Base-by-base conservation (phyloP, 2,113 vertebrate genomes). In the Anarhynchus alexandrinus region DNA sequence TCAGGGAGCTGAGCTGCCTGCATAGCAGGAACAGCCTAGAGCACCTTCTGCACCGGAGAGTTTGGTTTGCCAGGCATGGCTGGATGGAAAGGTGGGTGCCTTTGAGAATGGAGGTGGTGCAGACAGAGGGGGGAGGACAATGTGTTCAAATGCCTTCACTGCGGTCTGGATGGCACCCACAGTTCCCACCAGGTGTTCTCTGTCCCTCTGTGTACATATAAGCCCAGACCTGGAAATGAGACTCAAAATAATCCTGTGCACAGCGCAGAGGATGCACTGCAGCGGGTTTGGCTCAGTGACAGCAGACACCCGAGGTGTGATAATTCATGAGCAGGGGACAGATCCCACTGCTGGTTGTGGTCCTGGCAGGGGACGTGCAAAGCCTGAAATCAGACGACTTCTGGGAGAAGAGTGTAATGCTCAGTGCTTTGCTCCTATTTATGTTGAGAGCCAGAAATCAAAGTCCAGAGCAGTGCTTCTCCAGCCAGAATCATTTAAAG, bases 401-500 rank as follows among this genome's bases (percentile, higher is more conserved):
- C 52, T 7, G 19, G 29, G 62, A 79, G 73, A n/a, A 65, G 47
- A 51, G 67, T 27, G 15, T 74, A 81, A 51, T 1, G 0, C 43
- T 57, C 2, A 1, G 64, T 78, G 88, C 87, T 91, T 82, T 64
- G 65, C 84, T 91, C 80, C 69, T 78, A 9, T 57, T 93, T 77
- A 49, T 83, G 84, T 66, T 86, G 32, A 23, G 70, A 89, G 95
- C 88, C 95, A 97, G 86, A 88, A 97, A 95, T 66, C 93, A 96
- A 97, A 97, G 97, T 97, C 93, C 96, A 94, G 91, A 91, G 74
- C 0, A 0, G 15, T 47, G 54, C 66, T 93, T 85, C 70, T 87
- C 81, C 55, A 65, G 94, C 94, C 95, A 91, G 95, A 89, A 76
- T 93, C 20, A n/a, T 73, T 94, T 40, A 54, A 80, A 87, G 78